Evolutionary conservation across 2,888 invertebrate genomes (phyloP).

Genomic region (Dasypogon diadema): DNA sequence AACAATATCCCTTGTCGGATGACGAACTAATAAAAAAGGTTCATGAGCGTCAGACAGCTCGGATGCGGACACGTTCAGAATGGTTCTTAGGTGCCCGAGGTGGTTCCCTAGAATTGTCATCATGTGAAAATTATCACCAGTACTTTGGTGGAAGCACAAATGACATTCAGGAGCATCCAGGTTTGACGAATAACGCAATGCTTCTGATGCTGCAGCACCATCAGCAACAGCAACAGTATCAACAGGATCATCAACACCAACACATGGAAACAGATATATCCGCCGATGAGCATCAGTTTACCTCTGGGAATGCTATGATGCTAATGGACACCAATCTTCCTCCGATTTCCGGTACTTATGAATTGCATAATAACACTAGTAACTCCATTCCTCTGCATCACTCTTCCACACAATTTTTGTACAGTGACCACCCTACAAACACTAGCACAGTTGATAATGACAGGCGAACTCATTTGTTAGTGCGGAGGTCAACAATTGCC

Average conservation of each 20-base stretch:
- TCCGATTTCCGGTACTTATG: conserved; percentile 65
- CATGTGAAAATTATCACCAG: conserved; percentile 62
- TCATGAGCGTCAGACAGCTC: conserved; percentile 94
- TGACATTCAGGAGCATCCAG: conserved; percentile 59
- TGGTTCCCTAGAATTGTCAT: conserved; percentile 62
- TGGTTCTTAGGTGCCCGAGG: conserved; percentile 82
- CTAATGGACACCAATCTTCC: conserved; percentile 65
- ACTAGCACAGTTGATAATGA: conserved; percentile 57
- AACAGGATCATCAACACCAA: conserved; percentile 56
- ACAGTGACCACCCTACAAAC: neutral
- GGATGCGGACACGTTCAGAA: conserved; percentile 96
- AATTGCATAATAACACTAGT: conserved; percentile 46
- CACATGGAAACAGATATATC: conserved; percentile 56
- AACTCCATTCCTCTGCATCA: conserved; percentile 35
- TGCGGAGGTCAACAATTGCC: neutral
- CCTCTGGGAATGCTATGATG: conserved; percentile 25
- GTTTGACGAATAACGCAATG: conserved; percentile 59
- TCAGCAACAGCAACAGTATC: conserved; percentile 55
- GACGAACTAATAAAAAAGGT: conserved; percentile 72
- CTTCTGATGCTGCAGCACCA: conserved; percentile 56
- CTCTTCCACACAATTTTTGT: conserved; percentile 52
- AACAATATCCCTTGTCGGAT: conserved; percentile 28
- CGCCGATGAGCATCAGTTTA: conserved; percentile 3
- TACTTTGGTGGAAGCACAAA: conserved; percentile 59
- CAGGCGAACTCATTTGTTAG: conserved; percentile 19